Conservation (phyloP, 1,140 invertebrate species). For the Adoxophyes honmai region DNA sequence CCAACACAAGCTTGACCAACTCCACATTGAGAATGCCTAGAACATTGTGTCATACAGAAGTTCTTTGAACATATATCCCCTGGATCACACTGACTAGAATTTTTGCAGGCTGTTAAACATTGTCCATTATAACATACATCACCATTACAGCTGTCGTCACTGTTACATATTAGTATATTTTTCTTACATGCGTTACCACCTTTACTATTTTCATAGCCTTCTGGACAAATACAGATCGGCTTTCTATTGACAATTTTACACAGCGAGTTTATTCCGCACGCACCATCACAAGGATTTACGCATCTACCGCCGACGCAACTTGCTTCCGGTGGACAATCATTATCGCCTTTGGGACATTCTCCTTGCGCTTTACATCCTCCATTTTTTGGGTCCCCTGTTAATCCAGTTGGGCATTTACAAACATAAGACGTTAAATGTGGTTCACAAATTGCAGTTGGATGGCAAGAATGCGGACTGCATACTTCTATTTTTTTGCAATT, state of each 20-base stretch:
- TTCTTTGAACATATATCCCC: constrained; percentile 89
- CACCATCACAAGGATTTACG: constrained; percentile 86
- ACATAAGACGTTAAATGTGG: constrained; percentile 79
- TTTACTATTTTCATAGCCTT: constrained; percentile 82
- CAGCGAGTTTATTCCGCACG: constrained; percentile 86
- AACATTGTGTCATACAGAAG: constrained; percentile 87
- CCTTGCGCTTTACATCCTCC: constrained; percentile 87
- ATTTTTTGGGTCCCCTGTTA: constrained; percentile 86
- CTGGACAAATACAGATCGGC: constrained; percentile 85
- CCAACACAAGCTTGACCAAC: constrained; percentile 87
- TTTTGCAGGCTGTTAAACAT: constrained; percentile 89
- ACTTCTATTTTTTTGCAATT: constrained; percentile 83
- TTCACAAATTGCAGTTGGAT: constrained; percentile 87
- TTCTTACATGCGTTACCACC: constrained; percentile 86
- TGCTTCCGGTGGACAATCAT: constrained; percentile 85
- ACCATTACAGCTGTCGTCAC: constrained; percentile 87
- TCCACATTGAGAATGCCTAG: constrained; percentile 88
- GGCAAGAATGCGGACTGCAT: constrained; percentile 89
- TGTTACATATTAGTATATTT: constrained; percentile 79
- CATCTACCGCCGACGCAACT: constrained; percentile 85
- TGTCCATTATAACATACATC: constrained; percentile 89
- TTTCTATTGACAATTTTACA: constrained; percentile 87
- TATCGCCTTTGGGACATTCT: constrained; percentile 82
- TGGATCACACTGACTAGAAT: constrained; percentile 85
- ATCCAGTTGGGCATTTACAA: constrained; percentile 87